phyloP scores from a whole-genome alignment of 2,797 vertebrate genomes.

The Chiropotes sagulatus region DNA sequence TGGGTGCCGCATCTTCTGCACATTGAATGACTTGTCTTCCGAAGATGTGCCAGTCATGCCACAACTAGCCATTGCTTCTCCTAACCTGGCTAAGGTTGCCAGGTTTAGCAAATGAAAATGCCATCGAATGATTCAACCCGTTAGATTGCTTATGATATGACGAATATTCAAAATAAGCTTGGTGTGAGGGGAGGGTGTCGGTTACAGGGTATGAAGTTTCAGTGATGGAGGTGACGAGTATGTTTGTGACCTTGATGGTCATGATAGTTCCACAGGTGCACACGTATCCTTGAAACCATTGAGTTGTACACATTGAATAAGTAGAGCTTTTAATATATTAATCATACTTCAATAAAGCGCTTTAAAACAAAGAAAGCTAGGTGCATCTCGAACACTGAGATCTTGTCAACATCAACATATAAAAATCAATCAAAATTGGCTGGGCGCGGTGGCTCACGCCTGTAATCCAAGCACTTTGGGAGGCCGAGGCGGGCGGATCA shows the following conservation, averaged over 20 bases:
- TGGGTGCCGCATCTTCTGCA: rapidly evolving
- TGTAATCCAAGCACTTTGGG: too few relatives aligned
- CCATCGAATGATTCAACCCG: neutral
- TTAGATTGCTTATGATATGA: neutral
- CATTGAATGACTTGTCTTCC: rapidly evolving
- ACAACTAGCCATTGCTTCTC: neutral
- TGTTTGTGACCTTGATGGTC: neutral
- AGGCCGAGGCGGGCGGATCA: too few relatives aligned
- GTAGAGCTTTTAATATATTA: neutral
- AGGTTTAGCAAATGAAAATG: neutral
- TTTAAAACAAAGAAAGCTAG: neutral
- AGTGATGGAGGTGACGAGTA: neutral
- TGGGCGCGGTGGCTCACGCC: rapidly evolving
- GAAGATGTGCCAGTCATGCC: neutral
- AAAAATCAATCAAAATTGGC: neutral
- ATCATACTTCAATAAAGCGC: neutral
- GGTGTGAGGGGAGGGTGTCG: neutral
- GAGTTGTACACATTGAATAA: neutral
- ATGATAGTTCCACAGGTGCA: neutral
- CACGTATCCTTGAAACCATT: neutral
- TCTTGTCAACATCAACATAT: neutral
- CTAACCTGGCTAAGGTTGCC: neutral
- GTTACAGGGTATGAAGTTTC: neutral
- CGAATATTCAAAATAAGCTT: neutral
- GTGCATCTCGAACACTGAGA: neutral